These are phyloP conservation scores for Sebastes paucispinis DNA, from an alignment of 2,797 vertebrate species.

Conservation along the genomic window DNA sequence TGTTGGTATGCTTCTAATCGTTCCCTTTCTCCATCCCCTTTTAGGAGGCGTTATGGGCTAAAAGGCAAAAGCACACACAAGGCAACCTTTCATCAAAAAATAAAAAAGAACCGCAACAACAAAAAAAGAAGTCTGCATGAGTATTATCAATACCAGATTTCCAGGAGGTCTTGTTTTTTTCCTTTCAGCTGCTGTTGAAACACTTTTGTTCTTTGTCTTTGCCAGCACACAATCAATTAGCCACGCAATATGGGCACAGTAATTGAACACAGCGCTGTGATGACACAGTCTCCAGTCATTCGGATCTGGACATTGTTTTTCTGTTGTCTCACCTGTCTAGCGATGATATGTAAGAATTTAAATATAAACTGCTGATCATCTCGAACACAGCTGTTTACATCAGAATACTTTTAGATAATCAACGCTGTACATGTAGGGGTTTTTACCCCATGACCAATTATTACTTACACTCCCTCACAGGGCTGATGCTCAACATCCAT, in stretches of 20 bases:
- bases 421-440: neutral
- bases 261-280: constrained; percentile 59
- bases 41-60: neutral
- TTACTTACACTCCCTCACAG: neutral
- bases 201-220: constrained; percentile 20
- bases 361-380: constrained; percentile 38
- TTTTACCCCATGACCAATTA: constrained; percentile 1
- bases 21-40: constrained; percentile 26
- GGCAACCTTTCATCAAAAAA: neutral
- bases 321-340: constrained; percentile 47
- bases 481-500: constrained; percentile 7
- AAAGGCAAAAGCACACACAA: constrained; percentile 13
- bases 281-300: constrained; percentile 43
- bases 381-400: constrained; percentile 26
- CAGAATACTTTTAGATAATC: constrained; percentile 11
- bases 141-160: constrained; percentile 17
- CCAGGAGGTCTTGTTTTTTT: constrained; percentile 1
- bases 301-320: constrained; percentile 51
- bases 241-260: constrained; percentile 53
- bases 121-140: neutral
- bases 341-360: constrained; percentile 3
- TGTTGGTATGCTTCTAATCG: constrained; percentile 34
- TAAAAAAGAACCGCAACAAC: neutral
- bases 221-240: constrained; percentile 55
- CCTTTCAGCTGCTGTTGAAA: constrained; percentile 5